Conservation (phyloP, 2,797 vertebrate genomes). For the Lacerta viridis region DNA sequence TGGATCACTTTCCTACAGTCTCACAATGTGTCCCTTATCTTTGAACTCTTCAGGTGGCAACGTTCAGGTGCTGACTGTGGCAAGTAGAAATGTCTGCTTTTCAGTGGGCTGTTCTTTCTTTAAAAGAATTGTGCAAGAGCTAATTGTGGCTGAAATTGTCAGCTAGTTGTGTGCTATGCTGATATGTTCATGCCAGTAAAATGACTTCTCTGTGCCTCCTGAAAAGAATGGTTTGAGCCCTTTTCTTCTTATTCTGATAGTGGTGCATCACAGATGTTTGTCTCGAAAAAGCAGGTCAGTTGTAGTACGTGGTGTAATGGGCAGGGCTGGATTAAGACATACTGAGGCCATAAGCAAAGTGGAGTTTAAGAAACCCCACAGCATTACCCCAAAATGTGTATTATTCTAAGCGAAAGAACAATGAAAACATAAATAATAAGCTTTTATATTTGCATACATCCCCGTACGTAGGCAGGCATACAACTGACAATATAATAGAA, state of each 20-base stretch:
- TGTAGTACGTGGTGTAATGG: too few species aligned
- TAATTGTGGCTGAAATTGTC: background rate
- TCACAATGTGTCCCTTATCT: background rate
- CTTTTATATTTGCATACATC: too few species aligned
- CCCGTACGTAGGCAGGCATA: too few species aligned
- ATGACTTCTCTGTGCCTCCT: background rate
- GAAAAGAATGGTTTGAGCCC: background rate
- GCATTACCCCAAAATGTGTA: too few species aligned
- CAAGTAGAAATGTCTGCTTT: background rate
- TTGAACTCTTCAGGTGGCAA: background rate
- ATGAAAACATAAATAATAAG: too few species aligned
- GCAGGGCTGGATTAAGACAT: too few species aligned
- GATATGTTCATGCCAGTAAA: background rate
- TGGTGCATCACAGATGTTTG: background rate
- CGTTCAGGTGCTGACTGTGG: background rate
- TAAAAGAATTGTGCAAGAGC: background rate
- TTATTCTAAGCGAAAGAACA: too few species aligned
- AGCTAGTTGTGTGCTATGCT: background rate
- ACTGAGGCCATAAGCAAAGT: too few species aligned
- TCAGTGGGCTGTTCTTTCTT: background rate
- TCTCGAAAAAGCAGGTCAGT: background rate
- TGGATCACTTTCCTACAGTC: background rate
- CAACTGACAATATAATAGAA: too few species aligned
- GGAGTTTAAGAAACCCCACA: too few species aligned
- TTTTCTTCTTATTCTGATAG: background rate